phyloP scores from a whole-genome alignment of 2,113 vertebrate genomes.

The Cyphomyrus discorhynchus region DNA sequence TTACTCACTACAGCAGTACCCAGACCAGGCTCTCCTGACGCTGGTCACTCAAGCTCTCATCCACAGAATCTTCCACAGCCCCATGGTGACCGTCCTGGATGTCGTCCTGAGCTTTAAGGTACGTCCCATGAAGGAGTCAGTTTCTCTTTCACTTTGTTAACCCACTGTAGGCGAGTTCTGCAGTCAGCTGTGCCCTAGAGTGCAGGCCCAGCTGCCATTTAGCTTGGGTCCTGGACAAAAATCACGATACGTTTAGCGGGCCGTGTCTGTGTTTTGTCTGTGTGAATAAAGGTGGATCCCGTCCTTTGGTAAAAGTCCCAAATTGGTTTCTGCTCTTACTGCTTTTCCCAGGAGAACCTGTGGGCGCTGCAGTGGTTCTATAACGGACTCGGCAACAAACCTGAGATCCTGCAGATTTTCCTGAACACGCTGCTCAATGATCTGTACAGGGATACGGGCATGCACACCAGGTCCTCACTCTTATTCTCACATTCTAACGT shows the following conservation, averaged over 20 bases:
- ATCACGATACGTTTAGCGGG: background rate
- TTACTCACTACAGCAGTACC: background rate
- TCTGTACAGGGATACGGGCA: background rate
- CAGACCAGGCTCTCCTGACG: slow-evolving; percentile 20
- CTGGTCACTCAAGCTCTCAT: slow-evolving; percentile 21
- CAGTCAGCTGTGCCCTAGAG: background rate
- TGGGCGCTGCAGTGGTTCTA: slow-evolving; percentile 22
- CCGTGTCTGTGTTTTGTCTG: background rate
- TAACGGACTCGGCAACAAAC: background rate
- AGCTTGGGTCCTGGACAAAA: background rate
- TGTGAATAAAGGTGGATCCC: background rate
- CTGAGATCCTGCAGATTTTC: slow-evolving; percentile 12
- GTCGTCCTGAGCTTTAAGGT: slow-evolving; percentile 21
- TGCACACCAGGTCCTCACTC: background rate
- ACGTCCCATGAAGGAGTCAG: background rate
- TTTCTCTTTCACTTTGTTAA: background rate
- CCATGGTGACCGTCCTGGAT: slow-evolving; percentile 1
- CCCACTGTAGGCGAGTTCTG: background rate
- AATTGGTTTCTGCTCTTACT: background rate
- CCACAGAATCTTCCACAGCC: background rate
- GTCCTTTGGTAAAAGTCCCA: background rate
- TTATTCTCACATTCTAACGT: background rate
- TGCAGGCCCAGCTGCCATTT: background rate
- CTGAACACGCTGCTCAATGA: slow-evolving; percentile 2
- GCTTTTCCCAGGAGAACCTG: slow-evolving; percentile 6